Evolutionary conservation across 2,797 vertebrate species (phyloP), one percentile per base, ranked within the genome.

Genomic region (Pipistrellus pygmaeus): DNA sequence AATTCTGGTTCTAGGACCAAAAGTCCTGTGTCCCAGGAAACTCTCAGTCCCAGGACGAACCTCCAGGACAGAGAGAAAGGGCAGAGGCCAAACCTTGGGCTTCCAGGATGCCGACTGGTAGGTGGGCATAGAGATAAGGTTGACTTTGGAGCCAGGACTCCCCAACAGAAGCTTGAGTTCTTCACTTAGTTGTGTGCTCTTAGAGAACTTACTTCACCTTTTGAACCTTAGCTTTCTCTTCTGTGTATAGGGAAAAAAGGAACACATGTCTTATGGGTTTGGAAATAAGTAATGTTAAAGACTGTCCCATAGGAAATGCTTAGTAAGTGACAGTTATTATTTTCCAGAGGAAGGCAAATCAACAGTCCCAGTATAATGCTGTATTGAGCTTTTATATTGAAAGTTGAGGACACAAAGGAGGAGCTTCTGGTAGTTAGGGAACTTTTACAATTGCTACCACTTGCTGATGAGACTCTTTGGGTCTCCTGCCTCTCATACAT

Each of bases 31-130:
- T 66, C 17, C 57, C 57, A 84, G 73, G 55, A 81, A 90, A 55
- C 30, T 57, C 64, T 48, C 60, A n/a, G 53, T 68, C 25, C 18
- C 0, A 2, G 38, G 25, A 8, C 32, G 57, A 32, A 78, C 30
- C 20, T 46, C 18, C 23, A 53, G 86, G 57, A 41, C 30, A 66
- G 18, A 85, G n/a, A 75, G 25, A 27, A 68, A 57, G 69, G 30
- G 9, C 9, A 15, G 9, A 18, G 51, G 35, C 2, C 2, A 30
- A 73, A 46, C 10, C 9, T 10, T 25, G n/a, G 38, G 55, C 57
- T 51, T 46, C 25, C 8, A 38, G 68, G 57, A 21, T 0, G 0
- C 8, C 2, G 23, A 25, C 23, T 0, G 2, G 51, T 7, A 23
- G 23, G 9, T 1, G 21, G 25, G 10, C n/a, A 0, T 0, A 6